Conservation (phyloP, 2,113 vertebrate genomes). For the Pionites leucogaster region DNA sequence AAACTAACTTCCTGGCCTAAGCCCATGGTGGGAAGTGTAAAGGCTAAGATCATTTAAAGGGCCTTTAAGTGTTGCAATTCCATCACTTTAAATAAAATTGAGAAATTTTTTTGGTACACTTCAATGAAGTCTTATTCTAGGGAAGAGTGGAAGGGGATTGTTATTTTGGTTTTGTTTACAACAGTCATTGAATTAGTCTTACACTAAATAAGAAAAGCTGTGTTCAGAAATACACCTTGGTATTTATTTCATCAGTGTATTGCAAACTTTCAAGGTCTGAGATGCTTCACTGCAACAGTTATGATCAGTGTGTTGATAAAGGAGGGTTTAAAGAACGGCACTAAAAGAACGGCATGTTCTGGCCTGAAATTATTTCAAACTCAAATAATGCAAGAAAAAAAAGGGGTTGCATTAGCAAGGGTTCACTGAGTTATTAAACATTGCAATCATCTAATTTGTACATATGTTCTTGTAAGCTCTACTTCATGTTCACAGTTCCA, state of each 20-base stretch:
- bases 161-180: neutral
- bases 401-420: neutral
- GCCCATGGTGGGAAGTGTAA: slow-evolving; percentile 4
- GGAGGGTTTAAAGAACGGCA: neutral
- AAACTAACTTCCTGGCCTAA: slow-evolving; percentile 70
- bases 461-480: neutral
- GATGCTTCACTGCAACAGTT: neutral
- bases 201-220: neutral
- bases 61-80: slow-evolving; percentile 39
- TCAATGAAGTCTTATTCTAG: neutral
- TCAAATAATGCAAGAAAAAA: neutral
- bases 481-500: neutral
- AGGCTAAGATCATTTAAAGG: slow-evolving; percentile 53
- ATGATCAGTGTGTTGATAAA: neutral
- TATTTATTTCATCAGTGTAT: neutral
- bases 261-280: neutral
- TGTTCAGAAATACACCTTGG: neutral
- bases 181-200: slow-evolving; percentile 23
- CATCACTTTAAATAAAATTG: slow-evolving; percentile 34
- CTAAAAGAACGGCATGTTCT: neutral
- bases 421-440: slow-evolving; percentile 27
- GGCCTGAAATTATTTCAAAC: neutral
- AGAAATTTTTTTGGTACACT: neutral
- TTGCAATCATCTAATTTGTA: slow-evolving; percentile 28
- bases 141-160: neutral